Evolutionary conservation across 2,797 vertebrate species (phyloP).

Genomic region (Pogonophryne albipinna): DNA sequence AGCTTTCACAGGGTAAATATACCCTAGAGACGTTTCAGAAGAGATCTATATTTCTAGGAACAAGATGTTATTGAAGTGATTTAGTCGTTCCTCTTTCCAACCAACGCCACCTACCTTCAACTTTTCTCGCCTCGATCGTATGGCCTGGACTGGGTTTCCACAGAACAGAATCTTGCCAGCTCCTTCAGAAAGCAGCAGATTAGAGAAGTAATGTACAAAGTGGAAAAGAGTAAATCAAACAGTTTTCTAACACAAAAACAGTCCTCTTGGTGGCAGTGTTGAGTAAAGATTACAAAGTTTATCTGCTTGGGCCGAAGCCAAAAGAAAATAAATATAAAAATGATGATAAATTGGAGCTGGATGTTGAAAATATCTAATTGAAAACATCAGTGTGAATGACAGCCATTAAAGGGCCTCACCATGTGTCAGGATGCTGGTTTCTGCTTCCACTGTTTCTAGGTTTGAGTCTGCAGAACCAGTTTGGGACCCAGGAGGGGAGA

Average conservation of each 20-base stretch:
- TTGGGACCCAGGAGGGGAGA: slow-evolving; percentile 65
- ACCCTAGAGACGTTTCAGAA: neutral
- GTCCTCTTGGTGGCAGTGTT: slow-evolving; percentile 67
- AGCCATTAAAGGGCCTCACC: slow-evolving; percentile 80
- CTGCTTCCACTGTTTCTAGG: slow-evolving; percentile 74
- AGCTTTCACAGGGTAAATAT: neutral
- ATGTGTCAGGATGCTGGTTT: slow-evolving; percentile 89
- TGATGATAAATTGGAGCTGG: neutral
- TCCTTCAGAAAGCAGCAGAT: slow-evolving; percentile 80
- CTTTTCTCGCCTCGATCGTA: slow-evolving; percentile 86
- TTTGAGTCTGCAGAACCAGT: slow-evolving; percentile 70
- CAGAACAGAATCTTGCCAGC: slow-evolving; percentile 88
- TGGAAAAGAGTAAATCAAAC: neutral
- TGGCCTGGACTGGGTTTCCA: slow-evolving; percentile 92
- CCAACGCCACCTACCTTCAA: slow-evolving; percentile 78
- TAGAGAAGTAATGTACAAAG: slow-evolving; percentile 12
- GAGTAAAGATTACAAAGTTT: slow-evolving; percentile 21
- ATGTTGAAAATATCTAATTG: neutral
- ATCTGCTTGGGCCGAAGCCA: neutral
- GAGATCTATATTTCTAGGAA: neutral
- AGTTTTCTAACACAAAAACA: slow-evolving; percentile 6
- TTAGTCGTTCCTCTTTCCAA: neutral
- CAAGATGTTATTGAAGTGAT: neutral
- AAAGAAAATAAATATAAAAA: slow-evolving; percentile 2
- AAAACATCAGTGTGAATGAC: slow-evolving; percentile 9